Evolutionary conservation across 2,113 vertebrate species (phyloP).

Genomic region (Calyptommatus sinebrachiatus): DNA sequence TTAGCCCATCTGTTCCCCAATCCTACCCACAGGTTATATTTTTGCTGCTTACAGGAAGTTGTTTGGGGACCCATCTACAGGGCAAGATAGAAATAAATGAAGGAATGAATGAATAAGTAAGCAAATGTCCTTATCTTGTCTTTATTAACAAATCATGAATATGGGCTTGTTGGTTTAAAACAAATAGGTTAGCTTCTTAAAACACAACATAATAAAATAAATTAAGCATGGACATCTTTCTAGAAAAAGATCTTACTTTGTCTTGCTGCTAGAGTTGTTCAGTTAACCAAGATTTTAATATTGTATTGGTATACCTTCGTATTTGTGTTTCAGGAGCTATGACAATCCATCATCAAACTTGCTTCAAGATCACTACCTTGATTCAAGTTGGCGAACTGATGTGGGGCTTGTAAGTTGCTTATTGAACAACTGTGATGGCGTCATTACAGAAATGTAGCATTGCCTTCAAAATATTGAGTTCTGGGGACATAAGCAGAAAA

Average conservation of each 20-base stretch:
- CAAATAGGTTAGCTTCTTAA: too few relatives aligned
- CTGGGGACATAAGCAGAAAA: neutral
- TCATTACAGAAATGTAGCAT: neutral
- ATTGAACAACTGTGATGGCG: neutral
- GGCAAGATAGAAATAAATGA: too few relatives aligned
- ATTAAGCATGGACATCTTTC: neutral
- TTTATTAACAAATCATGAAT: too few relatives aligned
- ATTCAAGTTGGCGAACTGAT: conserved; percentile 84
- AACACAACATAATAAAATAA: too few relatives aligned
- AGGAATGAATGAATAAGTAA: too few relatives aligned
- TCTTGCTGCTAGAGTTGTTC: neutral
- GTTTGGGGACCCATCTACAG: too few relatives aligned
- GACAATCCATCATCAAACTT: conserved; percentile 67
- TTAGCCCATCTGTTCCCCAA: too few relatives aligned
- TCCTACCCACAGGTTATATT: too few relatives aligned
- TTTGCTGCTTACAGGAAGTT: too few relatives aligned
- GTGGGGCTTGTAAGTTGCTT: conserved; percentile 77
- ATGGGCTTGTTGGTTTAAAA: too few relatives aligned
- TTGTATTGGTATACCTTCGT: neutral
- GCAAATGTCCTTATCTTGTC: too few relatives aligned
- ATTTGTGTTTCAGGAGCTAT: conserved; percentile 70
- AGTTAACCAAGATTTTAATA: neutral
- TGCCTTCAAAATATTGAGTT: neutral
- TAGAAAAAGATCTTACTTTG: neutral
- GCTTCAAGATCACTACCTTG: conserved; percentile 82